Percentiles rank a stretch among this genome's conserved stretches.
These are phyloP conservation scores for Copsychus sechellarum DNA, from an alignment of 2,113 vertebrate genomes.

Conservation along the genomic window DNA sequence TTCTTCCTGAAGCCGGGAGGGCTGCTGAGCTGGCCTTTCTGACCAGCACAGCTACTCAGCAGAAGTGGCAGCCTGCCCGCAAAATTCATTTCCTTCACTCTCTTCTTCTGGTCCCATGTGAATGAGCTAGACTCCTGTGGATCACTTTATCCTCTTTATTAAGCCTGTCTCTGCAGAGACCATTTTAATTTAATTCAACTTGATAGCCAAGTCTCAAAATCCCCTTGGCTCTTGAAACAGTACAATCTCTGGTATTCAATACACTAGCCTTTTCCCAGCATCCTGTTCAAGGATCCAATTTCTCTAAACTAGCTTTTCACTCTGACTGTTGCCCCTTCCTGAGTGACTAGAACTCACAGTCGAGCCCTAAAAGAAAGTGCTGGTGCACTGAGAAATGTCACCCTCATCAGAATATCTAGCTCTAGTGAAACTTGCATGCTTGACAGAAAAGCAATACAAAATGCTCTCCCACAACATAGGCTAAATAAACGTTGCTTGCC, in stretches of 20 bases:
- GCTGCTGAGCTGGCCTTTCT: neutral
- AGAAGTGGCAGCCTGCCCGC: neutral
- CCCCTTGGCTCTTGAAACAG: neutral
- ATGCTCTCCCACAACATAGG: neutral
- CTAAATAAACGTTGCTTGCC: neutral
- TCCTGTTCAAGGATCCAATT: neutral
- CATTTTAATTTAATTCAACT: slow-evolving; percentile 38
- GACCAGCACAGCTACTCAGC: neutral
- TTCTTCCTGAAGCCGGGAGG: neutral
- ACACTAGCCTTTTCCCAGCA: neutral
- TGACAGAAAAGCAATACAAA: neutral
- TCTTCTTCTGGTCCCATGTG: neutral
- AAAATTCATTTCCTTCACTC: neutral
- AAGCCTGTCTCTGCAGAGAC: slow-evolving; percentile 21
- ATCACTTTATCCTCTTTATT: slow-evolving; percentile 34
- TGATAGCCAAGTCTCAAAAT: slow-evolving; percentile 29
- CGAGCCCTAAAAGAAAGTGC: neutral
- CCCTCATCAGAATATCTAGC: neutral
- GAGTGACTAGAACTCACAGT: neutral
- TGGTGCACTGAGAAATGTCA: neutral
- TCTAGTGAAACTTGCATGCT: neutral
- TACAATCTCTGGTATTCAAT: neutral
- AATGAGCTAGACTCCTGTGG: neutral
- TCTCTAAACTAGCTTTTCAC: neutral
- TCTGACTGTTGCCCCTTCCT: neutral